These are phyloP conservation scores for Melipona bicolor DNA, from an alignment of 2,888 invertebrate genomes.

Conservation along the genomic window DNA sequence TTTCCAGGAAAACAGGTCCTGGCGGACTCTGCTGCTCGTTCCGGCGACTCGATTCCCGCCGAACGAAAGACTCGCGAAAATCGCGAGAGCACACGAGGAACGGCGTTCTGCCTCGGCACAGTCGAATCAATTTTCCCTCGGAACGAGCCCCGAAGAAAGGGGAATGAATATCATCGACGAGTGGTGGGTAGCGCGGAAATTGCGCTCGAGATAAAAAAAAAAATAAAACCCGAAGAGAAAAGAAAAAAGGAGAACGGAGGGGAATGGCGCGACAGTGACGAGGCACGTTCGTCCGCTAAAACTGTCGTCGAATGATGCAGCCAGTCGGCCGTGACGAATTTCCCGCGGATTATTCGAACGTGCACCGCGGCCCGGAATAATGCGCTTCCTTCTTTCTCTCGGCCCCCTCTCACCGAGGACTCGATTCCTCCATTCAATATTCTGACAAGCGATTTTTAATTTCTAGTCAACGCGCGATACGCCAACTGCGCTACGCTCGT, in stretches of 20 bases:
- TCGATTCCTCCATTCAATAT: background rate
- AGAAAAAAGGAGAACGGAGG: slow-evolving; percentile 18
- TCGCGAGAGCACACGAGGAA: background rate
- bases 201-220: slow-evolving; percentile 28
- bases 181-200: slow-evolving; percentile 62
- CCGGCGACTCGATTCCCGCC: too few relatives aligned
- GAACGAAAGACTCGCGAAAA: background rate
- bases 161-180: slow-evolving; percentile 70
- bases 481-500: too few relatives aligned
- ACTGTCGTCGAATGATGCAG: slow-evolving; percentile 60
- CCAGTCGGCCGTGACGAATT: slow-evolving; percentile 56
- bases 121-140: slow-evolving; percentile 66
- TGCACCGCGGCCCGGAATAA: slow-evolving; percentile 50
- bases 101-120: slow-evolving; percentile 33
- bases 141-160: slow-evolving; percentile 53
- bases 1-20: background rate
- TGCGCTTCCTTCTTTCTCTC: slow-evolving; percentile 19
- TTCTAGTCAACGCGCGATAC: background rate
- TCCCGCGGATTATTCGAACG: slow-evolving; percentile 57
- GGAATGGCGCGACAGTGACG: slow-evolving; percentile 60
- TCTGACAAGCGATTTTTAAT: background rate
- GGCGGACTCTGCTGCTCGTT: background rate
- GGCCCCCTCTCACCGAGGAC: too few relatives aligned
- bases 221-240: background rate
- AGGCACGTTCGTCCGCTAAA: slow-evolving; percentile 58